Conservation (phyloP, 2,888 invertebrate species). For the Athalia circularis region DNA sequence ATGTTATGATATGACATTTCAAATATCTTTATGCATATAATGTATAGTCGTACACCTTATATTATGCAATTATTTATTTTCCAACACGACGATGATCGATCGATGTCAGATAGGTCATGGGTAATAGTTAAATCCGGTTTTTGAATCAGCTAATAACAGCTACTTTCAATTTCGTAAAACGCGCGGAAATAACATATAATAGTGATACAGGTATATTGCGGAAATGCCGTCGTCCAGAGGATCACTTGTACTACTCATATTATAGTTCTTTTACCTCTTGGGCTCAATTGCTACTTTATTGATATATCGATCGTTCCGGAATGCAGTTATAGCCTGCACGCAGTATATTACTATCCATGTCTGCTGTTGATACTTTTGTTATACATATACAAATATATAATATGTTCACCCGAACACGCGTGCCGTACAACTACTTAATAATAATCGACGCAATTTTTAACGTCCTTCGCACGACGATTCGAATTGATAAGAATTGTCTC, state of each 20-base stretch:
- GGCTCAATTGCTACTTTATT: slow-evolving; percentile 17
- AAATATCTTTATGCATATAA: too few species aligned
- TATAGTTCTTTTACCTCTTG: slow-evolving; percentile 30
- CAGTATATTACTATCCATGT: background rate
- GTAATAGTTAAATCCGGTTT: too few species aligned
- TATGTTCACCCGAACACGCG: background rate
- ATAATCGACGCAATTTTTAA: too few species aligned
- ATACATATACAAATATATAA: background rate
- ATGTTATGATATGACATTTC: too few species aligned
- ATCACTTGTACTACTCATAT: too few species aligned
- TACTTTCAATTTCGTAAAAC: background rate
- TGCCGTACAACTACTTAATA: too few species aligned
- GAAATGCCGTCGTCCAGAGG: background rate
- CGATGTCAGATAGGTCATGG: background rate
- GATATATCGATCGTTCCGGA: slow-evolving; percentile 24
- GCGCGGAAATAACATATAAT: background rate
- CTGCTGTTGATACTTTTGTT: background rate
- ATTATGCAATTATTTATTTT: too few species aligned
- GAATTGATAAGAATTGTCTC: too few species aligned
- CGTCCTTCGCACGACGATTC: too few species aligned
- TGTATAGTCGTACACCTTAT: too few species aligned
- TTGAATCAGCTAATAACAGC: too few species aligned
- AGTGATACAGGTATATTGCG: slow-evolving; percentile 1
- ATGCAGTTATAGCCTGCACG: background rate
- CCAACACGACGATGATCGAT: too few species aligned